Base-by-base conservation (phyloP, 2,888 invertebrate genomes). In the Gortyna flavago region DNA sequence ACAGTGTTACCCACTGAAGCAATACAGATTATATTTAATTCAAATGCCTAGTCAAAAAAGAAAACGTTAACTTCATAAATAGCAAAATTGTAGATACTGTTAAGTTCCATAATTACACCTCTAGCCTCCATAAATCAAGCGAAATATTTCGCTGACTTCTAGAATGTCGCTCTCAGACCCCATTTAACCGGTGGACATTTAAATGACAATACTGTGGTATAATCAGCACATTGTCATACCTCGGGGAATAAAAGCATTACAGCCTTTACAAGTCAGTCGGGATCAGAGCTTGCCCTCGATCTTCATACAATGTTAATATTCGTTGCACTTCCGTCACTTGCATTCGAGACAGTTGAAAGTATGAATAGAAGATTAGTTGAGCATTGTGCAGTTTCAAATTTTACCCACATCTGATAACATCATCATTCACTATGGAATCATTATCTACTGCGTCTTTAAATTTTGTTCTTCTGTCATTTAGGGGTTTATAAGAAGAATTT, bases 121-220 rank as follows among this genome's bases (percentile, higher is more conserved):
- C 41, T 65, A 48, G 61, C 38, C 16, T 25, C 57, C 57, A 82
- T 85, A 85, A 84, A 84, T 84, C 62, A 82, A 64, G 72, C 65
- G 77, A 64, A 72, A 80, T 79, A 74, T 76, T 74, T 76, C 71
- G 35, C 75, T 48, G 38, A 64, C 72, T 79, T n/a, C 62, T 61
- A 85, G 83, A 88, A 88, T 85, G 72, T 72, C 41, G 51, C 78
- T 62, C 69, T 59, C 35, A 54, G 72, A 57, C 69, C 70, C 44
- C 75, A 84, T 85, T 80, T 78, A 80, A 69, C 48, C 57, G 59
- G 29, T 75, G 64, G 80, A 77, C 72, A 79, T 83, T 81, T 83
- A 82, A 85, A 85, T 85, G 82, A 83, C 84, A 88, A 79, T 84
- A 77, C 72, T 68, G 79, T 79, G 41, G 80, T 80, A 80, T 77